Evolutionary conservation across 2,888 invertebrate genomes (phyloP).

Genomic region (Thereva nobilitata): DNA sequence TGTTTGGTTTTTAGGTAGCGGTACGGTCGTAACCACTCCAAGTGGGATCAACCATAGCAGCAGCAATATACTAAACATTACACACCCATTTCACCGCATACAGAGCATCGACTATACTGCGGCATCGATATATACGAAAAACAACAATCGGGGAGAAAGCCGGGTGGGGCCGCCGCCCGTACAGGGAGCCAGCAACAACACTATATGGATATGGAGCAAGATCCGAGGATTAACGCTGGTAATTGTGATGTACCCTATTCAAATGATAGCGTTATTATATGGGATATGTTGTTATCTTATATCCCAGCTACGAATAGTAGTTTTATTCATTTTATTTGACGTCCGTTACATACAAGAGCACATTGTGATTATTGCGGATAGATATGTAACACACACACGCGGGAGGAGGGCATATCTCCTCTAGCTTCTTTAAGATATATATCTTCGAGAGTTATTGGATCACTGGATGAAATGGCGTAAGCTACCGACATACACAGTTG

Average conservation of each 20-base stretch:
- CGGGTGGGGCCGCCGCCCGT: too few relatives aligned
- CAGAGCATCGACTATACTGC: neutral
- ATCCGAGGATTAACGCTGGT: slow-evolving; percentile 42
- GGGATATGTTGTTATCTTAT: slow-evolving; percentile 42
- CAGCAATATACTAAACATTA: slow-evolving; percentile 26
- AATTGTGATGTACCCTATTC: slow-evolving; percentile 42
- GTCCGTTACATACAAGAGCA: slow-evolving; percentile 12
- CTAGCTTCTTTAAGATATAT: neutral
- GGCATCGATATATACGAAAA: too few relatives aligned
- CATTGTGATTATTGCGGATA: slow-evolving; percentile 17
- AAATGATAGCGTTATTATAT: slow-evolving; percentile 43
- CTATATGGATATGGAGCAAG: slow-evolving; percentile 27
- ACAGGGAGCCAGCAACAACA: too few relatives aligned
- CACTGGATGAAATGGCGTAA: slow-evolving; percentile 9
- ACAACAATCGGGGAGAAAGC: too few relatives aligned
- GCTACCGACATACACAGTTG: neutral
- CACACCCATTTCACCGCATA: slow-evolving; percentile 8
- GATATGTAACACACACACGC: neutral
- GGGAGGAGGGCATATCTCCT: slow-evolving; percentile 2
- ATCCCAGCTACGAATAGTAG: slow-evolving; percentile 23
- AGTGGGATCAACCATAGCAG: slow-evolving; percentile 16
- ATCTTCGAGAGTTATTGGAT: slow-evolving; percentile 31
- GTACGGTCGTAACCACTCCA: slow-evolving; percentile 24
- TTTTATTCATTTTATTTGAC: slow-evolving; percentile 29
- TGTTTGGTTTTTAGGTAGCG: slow-evolving; percentile 34